These are phyloP conservation scores for Scopus umbretta DNA, from an alignment of 2,113 vertebrate species.

Conservation along the genomic window DNA sequence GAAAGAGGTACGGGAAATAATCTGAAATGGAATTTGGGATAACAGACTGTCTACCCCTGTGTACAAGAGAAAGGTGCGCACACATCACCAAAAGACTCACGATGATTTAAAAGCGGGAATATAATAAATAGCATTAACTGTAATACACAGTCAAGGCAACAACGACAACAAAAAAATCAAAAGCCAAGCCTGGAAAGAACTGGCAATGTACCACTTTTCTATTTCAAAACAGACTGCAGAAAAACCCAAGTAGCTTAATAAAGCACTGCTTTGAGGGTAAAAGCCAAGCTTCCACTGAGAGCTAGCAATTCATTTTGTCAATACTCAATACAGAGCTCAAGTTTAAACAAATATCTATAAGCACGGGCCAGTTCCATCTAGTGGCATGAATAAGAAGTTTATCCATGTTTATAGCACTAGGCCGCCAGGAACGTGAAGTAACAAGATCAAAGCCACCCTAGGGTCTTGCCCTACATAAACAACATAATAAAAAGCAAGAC, in stretches of 20 bases:
- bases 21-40: not conserved
- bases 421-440: not conserved
- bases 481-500: not conserved
- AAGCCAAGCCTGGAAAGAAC: not conserved
- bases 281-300: slow-evolving; percentile 5
- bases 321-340: not conserved
- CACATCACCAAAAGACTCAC: not conserved
- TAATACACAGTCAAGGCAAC: not conserved
- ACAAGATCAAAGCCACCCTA: slow-evolving; percentile 36
- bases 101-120: not conserved
- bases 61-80: not conserved
- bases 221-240: not conserved
- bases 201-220: not conserved
- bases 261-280: slow-evolving; percentile 9
- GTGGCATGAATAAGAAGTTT: slow-evolving; percentile 24
- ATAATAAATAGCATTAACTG: not conserved
- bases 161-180: not conserved
- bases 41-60: not conserved
- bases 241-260: not conserved
- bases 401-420: not conserved
- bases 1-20: not conserved
- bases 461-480: slow-evolving; percentile 42
- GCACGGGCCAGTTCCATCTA: slow-evolving; percentile 12
- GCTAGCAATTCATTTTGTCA: slow-evolving; percentile 14
- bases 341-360: slow-evolving; percentile 38